Evolutionary conservation across 1,140 invertebrate genomes (phyloP), one percentile per base, ranked within the genome.

Genomic region (Leptinotarsa texana): DNA sequence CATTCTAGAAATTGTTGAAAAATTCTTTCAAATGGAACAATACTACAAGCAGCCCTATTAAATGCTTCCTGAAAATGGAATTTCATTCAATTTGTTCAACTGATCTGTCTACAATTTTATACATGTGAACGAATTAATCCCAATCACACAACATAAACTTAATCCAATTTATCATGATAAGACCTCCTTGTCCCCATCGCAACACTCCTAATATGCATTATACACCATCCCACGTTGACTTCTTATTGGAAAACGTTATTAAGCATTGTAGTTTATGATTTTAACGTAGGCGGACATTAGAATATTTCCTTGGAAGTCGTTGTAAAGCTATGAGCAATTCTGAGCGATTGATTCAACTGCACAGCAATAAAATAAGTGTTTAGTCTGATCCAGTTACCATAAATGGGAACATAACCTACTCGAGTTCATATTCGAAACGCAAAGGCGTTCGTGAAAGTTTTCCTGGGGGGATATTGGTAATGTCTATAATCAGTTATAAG

Each of bases 161-260:
- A 42, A 11, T 42, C 33, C 33, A 42, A 11, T 42, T 42, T 42
- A 11, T 42, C 33, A 42, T 42, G 33, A 42, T 42, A 42, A 42
- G 6, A 42, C 8, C 3, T 3, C 8, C 33, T 11, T 42, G 33
- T 42, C 33, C 8, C 2, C 33, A 11, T 11, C 33, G 33, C 8
- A 3, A 42, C 33, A 42, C 33, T 42, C 33, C 51, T 57, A 57
- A 57, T 57, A 57, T 3, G 51, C 51, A 57, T 57, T 57, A 5
- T 57, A 15, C 15, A 57, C 51, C 51, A n/a, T 57, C 51, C 51
- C n/a, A 57, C 51, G 51, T 57, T 3, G 13, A 15, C 17, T 57
- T 57, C 51, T 57, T 57, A 57, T 57, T n/a, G 15, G 51, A 57
- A 57, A 57, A 57, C n/a, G 51, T 57, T 18, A 57, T 57, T 57